Base-by-base conservation (phyloP, 2,888 invertebrate genomes). In the Acanthococcus lagerstroemiae region DNA sequence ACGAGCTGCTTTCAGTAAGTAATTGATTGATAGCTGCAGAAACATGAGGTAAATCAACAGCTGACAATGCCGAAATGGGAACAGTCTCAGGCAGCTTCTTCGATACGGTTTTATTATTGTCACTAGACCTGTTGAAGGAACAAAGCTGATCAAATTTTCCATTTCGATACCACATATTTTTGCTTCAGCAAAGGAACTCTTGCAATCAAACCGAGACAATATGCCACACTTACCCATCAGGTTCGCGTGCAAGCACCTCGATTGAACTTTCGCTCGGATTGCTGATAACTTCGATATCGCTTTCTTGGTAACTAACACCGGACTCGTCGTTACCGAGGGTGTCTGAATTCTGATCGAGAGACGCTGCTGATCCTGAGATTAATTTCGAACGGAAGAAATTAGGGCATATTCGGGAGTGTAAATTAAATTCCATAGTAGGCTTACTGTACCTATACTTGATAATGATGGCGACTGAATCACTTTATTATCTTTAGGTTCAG, bases 211-310 rank as follows among this genome's bases (percentile, higher is more conserved):
- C 2, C 37, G 46, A 0, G 45, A 25, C 3, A n/a, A 26, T 25
- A 50, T 65, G 46, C 48, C 57, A 37, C 61, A 55, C 15, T 58
- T 65, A 67, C 67, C 21, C 45, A 37, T 45, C 24, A 4, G 17
- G 21, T 9, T 22, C n/a, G 71, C 71, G 73, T 63, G 81, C 82
- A 57, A 84, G 74, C 27, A 84, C 81, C 76, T 84, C 84, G 66
- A 86, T 84, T 72, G 85, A 85, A 71, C 84, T 84, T 72, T 84
- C 83, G 75, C 85, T 86, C 15, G 85, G 85, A 76, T 85, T 85
- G 68, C 84, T 85, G 24, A 86, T 78, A 50, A 86, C 79, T 71
- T 86, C 84, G 68, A 86, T 82, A 72, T 86, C 86, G 74, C 86
- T 86, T 71, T 84, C 84, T 68, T 70, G 65, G 1, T 44, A 46